Percentiles rank a stretch among this genome's conserved stretches.
phyloP scores from a whole-genome alignment of 2,888 invertebrate species.

The Orchestes rusci region DNA sequence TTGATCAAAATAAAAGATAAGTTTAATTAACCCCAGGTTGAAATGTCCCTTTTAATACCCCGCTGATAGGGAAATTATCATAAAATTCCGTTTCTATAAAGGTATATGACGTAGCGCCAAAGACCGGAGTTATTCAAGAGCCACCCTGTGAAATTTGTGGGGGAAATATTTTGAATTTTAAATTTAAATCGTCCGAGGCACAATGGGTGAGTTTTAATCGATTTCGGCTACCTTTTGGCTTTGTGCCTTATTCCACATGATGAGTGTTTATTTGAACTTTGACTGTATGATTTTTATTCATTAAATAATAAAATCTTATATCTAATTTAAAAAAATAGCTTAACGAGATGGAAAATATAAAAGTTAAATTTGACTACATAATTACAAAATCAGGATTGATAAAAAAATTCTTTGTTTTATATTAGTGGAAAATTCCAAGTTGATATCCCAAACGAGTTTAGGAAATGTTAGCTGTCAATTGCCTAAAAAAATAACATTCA shows the following conservation, averaged over 20 bases:
- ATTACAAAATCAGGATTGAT: too few relatives aligned
- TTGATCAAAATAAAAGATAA: constrained; percentile 24
- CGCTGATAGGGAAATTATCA: constrained; percentile 21
- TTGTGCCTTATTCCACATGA: background rate
- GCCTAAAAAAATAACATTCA: too few relatives aligned
- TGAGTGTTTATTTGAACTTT: background rate
- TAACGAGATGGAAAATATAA: too few relatives aligned
- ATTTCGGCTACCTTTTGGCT: constrained; percentile 19
- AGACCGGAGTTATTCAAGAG: constrained; percentile 16
- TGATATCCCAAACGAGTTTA: too few relatives aligned
- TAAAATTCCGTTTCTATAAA: constrained; percentile 21
- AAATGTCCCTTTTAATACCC: constrained; percentile 21
- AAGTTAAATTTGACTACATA: too few relatives aligned
- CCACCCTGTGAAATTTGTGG: constrained; percentile 18
- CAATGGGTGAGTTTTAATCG: constrained; percentile 12
- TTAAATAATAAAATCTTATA: too few relatives aligned
- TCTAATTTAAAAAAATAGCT: too few relatives aligned
- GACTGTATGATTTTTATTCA: too few relatives aligned
- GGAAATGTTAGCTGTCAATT: too few relatives aligned
- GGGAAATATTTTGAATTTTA: constrained; percentile 22
- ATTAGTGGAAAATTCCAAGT: too few relatives aligned
- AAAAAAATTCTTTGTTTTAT: too few relatives aligned
- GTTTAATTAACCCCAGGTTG: constrained; percentile 23
- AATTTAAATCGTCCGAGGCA: constrained; percentile 11
- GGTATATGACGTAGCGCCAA: constrained; percentile 15